Percentiles rank a stretch among this genome's conserved stretches.
Evolutionary conservation across 2,888 invertebrate species (phyloP).

Genomic region (Oxyscelio sp.): DNA sequence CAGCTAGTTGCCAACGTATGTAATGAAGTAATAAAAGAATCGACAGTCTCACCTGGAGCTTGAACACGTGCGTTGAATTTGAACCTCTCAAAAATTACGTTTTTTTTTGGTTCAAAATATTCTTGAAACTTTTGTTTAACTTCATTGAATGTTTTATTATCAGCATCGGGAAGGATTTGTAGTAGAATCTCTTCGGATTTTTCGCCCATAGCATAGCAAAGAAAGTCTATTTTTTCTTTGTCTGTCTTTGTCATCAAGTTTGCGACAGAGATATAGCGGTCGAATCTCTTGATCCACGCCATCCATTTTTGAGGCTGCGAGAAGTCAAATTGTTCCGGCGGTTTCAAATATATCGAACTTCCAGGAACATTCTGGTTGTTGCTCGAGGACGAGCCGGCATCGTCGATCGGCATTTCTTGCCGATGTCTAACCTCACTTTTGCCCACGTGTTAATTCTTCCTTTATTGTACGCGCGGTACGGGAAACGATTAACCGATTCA

Average conservation of each 20-base stretch:
- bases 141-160: conserved; percentile 1
- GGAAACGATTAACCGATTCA: no score
- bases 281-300: conserved; percentile 58
- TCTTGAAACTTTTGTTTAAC: conserved; percentile 25
- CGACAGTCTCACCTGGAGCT: conserved; percentile 55
- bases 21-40: conserved; percentile 72
- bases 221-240: conserved; percentile 73
- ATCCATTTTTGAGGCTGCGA: conserved; percentile 57
- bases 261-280: conserved; percentile 58
- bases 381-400: no score
- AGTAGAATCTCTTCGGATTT: conserved; percentile 71
- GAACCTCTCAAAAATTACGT: conserved; percentile 75
- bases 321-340: conserved; percentile 58
- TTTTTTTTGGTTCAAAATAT: conserved; percentile 54
- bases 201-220: conserved; percentile 77
- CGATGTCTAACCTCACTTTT: no score
- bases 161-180: conserved; percentile 37
- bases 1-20: conserved; percentile 75
- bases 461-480: no score
- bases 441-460: no score
- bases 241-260: conserved; percentile 38
- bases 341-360: neutral
- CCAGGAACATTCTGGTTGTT: no score
- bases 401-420: no score
- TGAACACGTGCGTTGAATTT: conserved; percentile 74